Percentiles rank a stretch among this genome's conserved stretches.
Conservation (phyloP, 2,888 invertebrate genomes). For the Trachelus troglodyta region DNA sequence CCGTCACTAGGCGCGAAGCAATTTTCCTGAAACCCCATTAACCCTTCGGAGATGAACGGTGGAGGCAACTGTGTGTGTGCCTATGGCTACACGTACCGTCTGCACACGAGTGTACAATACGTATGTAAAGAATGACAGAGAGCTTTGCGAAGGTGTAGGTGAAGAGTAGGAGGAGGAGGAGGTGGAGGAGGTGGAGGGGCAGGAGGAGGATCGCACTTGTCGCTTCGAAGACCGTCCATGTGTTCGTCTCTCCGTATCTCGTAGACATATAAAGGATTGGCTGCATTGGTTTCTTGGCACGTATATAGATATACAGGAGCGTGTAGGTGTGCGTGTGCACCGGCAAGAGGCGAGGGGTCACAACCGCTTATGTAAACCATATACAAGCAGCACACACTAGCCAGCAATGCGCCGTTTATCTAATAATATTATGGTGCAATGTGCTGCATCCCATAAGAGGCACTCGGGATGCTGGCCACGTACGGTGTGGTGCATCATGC, state of each 20-base stretch:
- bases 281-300: constrained; percentile 11
- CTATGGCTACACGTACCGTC: neutral
- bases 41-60: constrained; percentile 54
- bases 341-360: constrained; percentile 42
- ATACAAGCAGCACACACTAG: constrained; percentile 50
- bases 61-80: constrained; percentile 1
- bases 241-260: neutral
- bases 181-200: constrained; percentile 7
- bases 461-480: constrained; percentile 15
- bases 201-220: constrained; percentile 44
- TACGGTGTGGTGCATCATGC: constrained; percentile 3
- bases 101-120: neutral
- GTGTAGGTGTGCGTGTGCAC: neutral
- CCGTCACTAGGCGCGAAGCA: constrained; percentile 52
- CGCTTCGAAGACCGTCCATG: constrained; percentile 37
- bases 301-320: neutral
- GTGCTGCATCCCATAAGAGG: constrained; percentile 43
- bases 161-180: constrained; percentile 16
- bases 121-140: neutral
- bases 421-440: constrained; percentile 57
- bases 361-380: constrained; percentile 55
- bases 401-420: constrained; percentile 53
- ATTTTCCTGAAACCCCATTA: constrained; percentile 60
- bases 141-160: constrained; percentile 22
- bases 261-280: neutral